These are phyloP conservation scores for Hydrolagus affinis DNA, from an alignment of 2,113 vertebrate genomes.

Conservation along the genomic window DNA sequence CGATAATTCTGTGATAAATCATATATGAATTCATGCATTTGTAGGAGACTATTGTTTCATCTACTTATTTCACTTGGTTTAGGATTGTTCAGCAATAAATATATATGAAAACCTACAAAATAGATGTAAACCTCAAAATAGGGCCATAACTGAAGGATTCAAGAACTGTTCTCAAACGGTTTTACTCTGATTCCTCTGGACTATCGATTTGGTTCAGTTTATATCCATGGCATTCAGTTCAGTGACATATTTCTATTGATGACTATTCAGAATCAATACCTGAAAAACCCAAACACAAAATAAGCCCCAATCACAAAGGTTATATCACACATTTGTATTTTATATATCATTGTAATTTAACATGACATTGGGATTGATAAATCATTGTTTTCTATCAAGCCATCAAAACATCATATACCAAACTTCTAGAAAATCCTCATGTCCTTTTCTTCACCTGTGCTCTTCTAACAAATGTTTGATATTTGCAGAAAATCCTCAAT, in stretches of 20 bases:
- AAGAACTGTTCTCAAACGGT: not conserved
- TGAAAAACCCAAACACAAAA: not conserved
- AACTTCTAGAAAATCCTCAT: not conserved
- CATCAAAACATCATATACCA: not conserved
- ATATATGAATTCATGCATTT: not conserved
- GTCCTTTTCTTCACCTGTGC: too few relatives aligned
- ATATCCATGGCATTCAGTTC: not conserved
- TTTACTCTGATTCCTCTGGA: not conserved
- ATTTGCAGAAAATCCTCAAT: too few relatives aligned
- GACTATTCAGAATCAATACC: not conserved
- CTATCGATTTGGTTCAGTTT: not conserved
- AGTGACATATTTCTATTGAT: not conserved
- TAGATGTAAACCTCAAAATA: too few relatives aligned
- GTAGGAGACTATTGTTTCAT: too few relatives aligned
- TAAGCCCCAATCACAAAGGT: not conserved
- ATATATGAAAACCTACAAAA: too few relatives aligned
- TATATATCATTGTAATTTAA: not conserved
- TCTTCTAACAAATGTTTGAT: too few relatives aligned
- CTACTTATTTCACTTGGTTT: too few relatives aligned
- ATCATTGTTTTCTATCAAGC: not conserved
- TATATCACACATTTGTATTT: not conserved
- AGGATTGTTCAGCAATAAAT: too few relatives aligned
- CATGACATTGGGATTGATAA: not conserved
- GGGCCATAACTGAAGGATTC: not conserved
- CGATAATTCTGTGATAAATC: not conserved